phyloP scores from a whole-genome alignment of 1,140 invertebrate species.

The Eupeodes corollae region DNA sequence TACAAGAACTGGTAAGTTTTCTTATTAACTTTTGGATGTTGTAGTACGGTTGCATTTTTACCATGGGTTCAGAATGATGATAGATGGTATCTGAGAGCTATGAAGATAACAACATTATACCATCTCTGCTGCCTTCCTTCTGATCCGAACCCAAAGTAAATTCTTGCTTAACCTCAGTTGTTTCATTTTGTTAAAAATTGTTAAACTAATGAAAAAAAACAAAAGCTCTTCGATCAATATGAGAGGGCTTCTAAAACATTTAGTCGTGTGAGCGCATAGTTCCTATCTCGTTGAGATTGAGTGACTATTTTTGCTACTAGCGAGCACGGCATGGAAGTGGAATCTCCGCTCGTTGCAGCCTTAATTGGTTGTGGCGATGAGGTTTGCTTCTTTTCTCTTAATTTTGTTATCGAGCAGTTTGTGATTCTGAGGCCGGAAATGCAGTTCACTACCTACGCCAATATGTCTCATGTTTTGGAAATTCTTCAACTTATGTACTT shows the following conservation, averaged over 20 bases:
- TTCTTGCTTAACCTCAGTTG: background rate
- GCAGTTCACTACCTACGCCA: background rate
- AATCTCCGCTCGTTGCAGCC: slow-evolving; percentile 51
- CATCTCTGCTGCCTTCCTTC: slow-evolving; percentile 38
- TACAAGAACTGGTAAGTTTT: slow-evolving; percentile 97
- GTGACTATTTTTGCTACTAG: slow-evolving; percentile 5
- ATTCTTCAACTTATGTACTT: background rate
- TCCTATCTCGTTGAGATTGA: background rate
- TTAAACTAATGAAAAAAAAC: slow-evolving; percentile 17
- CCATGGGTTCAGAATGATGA: slow-evolving; percentile 23
- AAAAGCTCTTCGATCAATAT: slow-evolving; percentile 53
- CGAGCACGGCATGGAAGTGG: slow-evolving; percentile 28
- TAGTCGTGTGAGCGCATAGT: slow-evolving; percentile 36
- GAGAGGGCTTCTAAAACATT: slow-evolving; percentile 45
- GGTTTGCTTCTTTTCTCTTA: slow-evolving; percentile 30
- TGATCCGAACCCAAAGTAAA: slow-evolving; percentile 18
- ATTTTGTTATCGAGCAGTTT: slow-evolving; percentile 1
- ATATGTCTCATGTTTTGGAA: too few species aligned
- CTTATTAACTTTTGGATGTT: slow-evolving; percentile 9
- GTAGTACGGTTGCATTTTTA: slow-evolving; percentile 14
- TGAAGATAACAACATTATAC: slow-evolving; percentile 23
- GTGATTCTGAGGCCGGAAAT: too few species aligned
- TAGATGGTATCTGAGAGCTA: slow-evolving; percentile 34
- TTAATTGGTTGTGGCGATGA: slow-evolving; percentile 17
- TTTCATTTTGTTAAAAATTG: slow-evolving; percentile 16